Base-by-base conservation (phyloP, 1,140 invertebrate species). In the Zaprionus africanus region DNA sequence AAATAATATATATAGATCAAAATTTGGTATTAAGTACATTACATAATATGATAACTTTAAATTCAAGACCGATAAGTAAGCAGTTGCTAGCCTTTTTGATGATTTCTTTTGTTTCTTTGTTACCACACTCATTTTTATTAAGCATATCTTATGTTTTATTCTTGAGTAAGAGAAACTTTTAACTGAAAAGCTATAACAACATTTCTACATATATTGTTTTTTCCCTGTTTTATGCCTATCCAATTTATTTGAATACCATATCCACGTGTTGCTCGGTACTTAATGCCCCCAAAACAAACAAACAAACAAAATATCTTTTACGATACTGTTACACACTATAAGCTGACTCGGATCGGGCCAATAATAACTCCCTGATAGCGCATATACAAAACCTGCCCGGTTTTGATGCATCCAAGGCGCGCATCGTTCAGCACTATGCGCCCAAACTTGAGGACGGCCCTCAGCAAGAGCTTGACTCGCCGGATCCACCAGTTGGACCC, bases 341-440 rank as follows among this genome's bases (percentile, higher is more conserved):
- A 93, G 92, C 92, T 86, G 92, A 93, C 80, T 92, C 92, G 86
- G 92, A 93, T 91, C 86, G 77, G 61, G 92, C 92, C 69, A 95
- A 95, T 93, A 95, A 94, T 93, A 95, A 94, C 93, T 95, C 94
- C 78, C 93, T 95, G 92, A 94, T 95, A 93, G 94, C 94, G 86
- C 94, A 95, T 93, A 94, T 95, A 93, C 93, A 94, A 93, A 94
- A 94, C 93, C 93, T 95, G 80, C 94, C 94, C 68, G 94, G 95
- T 92, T 94, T 95, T 93, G 94, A 95, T 94, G 94, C 94, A 77
- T 93, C 94, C 91, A 95, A 95, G 93, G 94, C 94, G 91, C 94
- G 95, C 81, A 94, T 95, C 69, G 94, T 95, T 86, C 94, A 95
- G 92, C 94, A 95, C 82, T 95, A 95, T 93, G 87, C 91, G 19